Evolutionary conservation across 30 jellyfish, hydroid and myxozoan species (phyloP).

Genomic region (Chrysaora quinquecirrha): DNA sequence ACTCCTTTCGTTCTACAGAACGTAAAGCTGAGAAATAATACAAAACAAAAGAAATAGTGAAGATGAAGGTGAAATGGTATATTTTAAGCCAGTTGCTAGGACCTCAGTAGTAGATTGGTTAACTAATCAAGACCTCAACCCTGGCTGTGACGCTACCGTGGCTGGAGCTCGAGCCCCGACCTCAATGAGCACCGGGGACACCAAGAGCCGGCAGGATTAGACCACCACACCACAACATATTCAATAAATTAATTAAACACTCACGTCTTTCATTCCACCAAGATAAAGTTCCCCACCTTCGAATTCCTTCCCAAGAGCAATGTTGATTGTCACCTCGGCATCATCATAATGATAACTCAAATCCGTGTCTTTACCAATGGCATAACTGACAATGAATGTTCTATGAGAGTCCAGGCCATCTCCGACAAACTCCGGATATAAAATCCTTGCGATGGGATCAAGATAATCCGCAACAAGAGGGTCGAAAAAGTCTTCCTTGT

Average conservation of each 20-base stretch:
- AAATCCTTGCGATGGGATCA: slow-evolving; percentile 63
- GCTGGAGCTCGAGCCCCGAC: too few species aligned
- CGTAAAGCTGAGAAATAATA: too few species aligned
- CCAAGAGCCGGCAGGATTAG: too few species aligned
- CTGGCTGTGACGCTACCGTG: too few species aligned
- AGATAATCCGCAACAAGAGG: slow-evolving; percentile 56
- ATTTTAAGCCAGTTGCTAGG: too few species aligned
- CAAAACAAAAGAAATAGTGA: too few species aligned
- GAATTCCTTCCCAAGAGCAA: slow-evolving; percentile 61
- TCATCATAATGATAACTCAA: slow-evolving; percentile 87
- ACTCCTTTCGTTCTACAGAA: too few species aligned
- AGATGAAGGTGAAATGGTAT: too few species aligned
- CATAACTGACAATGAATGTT: slow-evolving; percentile 75
- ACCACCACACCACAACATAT: too few species aligned
- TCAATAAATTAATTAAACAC: neutral
- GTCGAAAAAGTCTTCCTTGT: slow-evolving; percentile 56
- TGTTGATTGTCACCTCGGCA: slow-evolving; percentile 87
- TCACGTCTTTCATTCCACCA: slow-evolving; percentile 77
- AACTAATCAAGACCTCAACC: too few species aligned
- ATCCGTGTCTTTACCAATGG: slow-evolving; percentile 71
- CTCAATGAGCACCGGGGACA: too few species aligned
- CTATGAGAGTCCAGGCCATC: slow-evolving; percentile 84
- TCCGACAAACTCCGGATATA: slow-evolving; percentile 89
- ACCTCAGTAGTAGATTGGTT: too few species aligned
- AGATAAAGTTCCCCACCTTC: slow-evolving; percentile 84